These are phyloP conservation scores for Chironomus tentans DNA, from an alignment of 2,888 invertebrate species.

Conservation along the genomic window DNA sequence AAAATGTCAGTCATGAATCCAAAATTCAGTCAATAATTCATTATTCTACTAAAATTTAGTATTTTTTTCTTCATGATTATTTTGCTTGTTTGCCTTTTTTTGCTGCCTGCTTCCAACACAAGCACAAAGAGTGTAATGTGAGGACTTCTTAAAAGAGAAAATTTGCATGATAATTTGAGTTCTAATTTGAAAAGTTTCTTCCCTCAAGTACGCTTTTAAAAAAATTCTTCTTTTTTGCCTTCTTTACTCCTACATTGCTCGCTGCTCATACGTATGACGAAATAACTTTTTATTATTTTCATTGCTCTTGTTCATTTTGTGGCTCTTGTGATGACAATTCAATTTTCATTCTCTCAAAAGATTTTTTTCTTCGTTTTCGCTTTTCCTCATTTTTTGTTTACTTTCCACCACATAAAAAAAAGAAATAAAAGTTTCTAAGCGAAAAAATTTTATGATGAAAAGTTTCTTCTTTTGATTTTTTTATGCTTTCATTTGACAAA, in stretches of 20 bases:
- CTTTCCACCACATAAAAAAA: neutral
- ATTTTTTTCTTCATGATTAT: neutral
- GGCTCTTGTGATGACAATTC: neutral
- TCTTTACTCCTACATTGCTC: neutral
- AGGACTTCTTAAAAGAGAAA: neutral
- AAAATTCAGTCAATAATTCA: too few species aligned
- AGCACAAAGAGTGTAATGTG: neutral
- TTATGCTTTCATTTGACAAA: neutral
- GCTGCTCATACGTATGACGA: neutral
- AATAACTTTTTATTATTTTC: neutral
- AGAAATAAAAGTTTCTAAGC: neutral
- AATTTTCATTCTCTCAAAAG: neutral
- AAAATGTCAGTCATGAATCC: too few species aligned
- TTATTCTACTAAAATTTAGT: neutral
- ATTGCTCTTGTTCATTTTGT: neutral
- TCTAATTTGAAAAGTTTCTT: conserved; percentile 5
- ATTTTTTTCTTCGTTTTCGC: neutral
- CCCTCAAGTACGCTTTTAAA: neutral
- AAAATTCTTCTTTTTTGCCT: neutral
- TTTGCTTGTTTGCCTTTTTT: neutral
- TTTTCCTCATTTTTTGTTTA: neutral
- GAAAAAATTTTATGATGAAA: neutral
- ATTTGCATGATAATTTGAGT: conserved; percentile 1
- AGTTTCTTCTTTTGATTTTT: neutral
- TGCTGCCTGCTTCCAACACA: neutral